phyloP scores from a whole-genome alignment of 2,797 vertebrate species.

The Argentina silus region DNA sequence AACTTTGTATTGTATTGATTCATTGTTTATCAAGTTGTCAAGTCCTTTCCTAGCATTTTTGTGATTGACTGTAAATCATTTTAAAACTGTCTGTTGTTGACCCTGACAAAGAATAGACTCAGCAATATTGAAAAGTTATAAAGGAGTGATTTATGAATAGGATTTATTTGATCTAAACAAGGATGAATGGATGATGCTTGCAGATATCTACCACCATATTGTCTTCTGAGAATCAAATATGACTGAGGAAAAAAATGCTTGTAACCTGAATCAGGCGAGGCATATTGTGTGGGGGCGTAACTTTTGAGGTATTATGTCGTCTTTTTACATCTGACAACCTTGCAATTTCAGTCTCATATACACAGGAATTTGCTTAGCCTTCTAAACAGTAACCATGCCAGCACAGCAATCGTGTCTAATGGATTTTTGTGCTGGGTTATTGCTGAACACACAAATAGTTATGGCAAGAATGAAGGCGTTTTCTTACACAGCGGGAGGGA shows the following conservation, averaged over 20 bases:
- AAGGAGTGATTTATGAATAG: not conserved
- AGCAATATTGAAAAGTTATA: not conserved
- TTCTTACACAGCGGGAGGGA: conserved; percentile 57
- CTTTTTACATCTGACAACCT: conserved; percentile 64
- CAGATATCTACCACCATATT: not conserved
- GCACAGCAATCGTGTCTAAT: conserved; percentile 75
- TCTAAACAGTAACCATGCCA: conserved; percentile 70
- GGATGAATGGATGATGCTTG: not conserved
- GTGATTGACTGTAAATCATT: not conserved
- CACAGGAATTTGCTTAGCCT: conserved; percentile 72
- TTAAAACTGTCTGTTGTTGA: not conserved
- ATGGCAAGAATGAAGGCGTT: conserved; percentile 54
- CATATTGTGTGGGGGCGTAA: conserved; percentile 49
- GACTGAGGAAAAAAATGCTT: not conserved
- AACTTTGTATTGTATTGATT: not conserved
- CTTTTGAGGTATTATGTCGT: conserved; percentile 54
- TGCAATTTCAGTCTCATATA: conserved; percentile 61
- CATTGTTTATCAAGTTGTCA: not conserved
- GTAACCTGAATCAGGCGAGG: conserved; percentile 25
- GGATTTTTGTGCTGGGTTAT: conserved; percentile 70
- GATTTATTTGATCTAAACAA: not conserved
- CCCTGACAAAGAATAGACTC: not conserved
- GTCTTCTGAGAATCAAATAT: not conserved
- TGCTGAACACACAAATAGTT: conserved; percentile 73
- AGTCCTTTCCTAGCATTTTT: not conserved